Conservation (phyloP, 2,113 vertebrate genomes). For the Aphelocoma coerulescens region DNA sequence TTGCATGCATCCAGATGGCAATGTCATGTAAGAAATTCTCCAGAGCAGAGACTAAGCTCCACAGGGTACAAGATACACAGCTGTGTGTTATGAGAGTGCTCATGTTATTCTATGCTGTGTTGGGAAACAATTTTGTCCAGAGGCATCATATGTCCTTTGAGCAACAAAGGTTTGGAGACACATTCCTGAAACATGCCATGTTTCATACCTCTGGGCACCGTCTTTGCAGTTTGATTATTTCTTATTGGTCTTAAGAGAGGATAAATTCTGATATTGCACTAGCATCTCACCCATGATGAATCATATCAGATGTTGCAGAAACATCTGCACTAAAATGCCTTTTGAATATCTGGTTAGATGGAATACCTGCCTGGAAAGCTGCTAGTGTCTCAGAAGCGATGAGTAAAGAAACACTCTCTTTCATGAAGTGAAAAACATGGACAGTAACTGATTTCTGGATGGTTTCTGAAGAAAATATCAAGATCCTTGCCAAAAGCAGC, state of each 20-base stretch:
- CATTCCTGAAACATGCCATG: neutral
- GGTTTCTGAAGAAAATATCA: neutral
- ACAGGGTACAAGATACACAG: slow-evolving; percentile 30
- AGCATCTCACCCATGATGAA: neutral
- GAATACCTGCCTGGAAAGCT: neutral
- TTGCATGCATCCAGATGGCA: slow-evolving; percentile 51
- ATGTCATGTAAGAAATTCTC: slow-evolving; percentile 49
- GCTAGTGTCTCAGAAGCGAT: neutral
- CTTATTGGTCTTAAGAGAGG: neutral
- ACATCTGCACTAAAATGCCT: neutral
- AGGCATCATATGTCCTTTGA: slow-evolving; percentile 8
- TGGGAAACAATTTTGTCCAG: slow-evolving; percentile 12
- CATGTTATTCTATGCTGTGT: neutral
- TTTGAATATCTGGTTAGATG: neutral
- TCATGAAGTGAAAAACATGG: neutral
- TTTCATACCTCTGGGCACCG: neutral
- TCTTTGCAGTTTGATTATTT: neutral
- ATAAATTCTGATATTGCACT: neutral
- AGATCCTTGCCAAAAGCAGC: neutral
- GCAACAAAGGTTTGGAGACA: neutral
- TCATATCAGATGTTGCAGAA: neutral
- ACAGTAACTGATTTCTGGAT: neutral
- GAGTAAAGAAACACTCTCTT: neutral
- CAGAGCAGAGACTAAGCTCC: slow-evolving; percentile 23
- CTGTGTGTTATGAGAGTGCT: slow-evolving; percentile 1